Conservation (phyloP, 2,113 vertebrate species). For the Dromas ardeola region DNA sequence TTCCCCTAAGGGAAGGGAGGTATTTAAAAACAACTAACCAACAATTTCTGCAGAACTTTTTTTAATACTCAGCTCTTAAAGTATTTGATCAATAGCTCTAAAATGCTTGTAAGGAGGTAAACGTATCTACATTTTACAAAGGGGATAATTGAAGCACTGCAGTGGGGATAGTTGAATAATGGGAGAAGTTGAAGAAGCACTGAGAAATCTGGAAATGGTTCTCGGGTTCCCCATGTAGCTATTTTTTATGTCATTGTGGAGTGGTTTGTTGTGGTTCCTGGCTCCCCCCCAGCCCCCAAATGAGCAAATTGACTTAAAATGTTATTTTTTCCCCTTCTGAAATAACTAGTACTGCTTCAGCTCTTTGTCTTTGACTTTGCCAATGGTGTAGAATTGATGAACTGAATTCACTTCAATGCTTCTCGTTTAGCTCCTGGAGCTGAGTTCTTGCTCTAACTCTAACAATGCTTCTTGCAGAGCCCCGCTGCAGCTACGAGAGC, state of each 20-base stretch:
- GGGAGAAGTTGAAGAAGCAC: neutral
- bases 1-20: neutral
- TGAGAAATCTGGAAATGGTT: neutral
- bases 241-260: neutral
- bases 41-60: neutral
- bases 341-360: neutral
- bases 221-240: neutral
- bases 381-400: neutral
- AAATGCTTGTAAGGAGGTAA: neutral
- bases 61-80: neutral
- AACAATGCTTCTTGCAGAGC: slow-evolving; percentile 75
- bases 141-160: neutral
- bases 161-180: neutral
- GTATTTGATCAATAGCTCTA: neutral
- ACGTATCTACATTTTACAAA: neutral
- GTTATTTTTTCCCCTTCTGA: neutral
- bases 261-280: neutral
- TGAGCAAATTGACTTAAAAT: neutral
- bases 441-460: neutral
- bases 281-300: neutral
- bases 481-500: slow-evolving; percentile 92
- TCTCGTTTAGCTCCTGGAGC: neutral
- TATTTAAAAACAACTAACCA: neutral
- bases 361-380: neutral
- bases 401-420: neutral